phyloP scores from a whole-genome alignment of 2,797 vertebrate genomes.

The Denticeps clupeoides region DNA sequence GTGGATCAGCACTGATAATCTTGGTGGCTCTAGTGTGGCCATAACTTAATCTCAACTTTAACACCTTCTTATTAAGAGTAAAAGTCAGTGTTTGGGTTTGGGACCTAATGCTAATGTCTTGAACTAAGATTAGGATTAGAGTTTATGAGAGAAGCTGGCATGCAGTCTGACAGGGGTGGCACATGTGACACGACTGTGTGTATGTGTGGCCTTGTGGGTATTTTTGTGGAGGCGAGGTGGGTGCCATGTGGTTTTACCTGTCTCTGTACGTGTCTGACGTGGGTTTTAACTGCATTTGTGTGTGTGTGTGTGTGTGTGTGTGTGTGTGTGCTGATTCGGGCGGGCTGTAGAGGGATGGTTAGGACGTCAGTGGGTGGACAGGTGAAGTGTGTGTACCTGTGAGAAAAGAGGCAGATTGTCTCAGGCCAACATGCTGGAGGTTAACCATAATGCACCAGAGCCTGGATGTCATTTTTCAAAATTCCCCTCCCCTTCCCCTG shows the following conservation, averaged over 20 bases:
- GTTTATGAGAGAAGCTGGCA: slow-evolving; percentile 5
- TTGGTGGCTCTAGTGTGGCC: slow-evolving; percentile 43
- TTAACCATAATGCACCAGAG: too few species aligned
- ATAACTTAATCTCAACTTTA: slow-evolving; percentile 51
- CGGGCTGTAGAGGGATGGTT: too few species aligned
- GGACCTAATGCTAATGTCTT: slow-evolving; percentile 47
- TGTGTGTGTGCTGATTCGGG: background rate
- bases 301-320: background rate
- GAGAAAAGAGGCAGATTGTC: too few species aligned
- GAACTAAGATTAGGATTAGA: slow-evolving; percentile 43
- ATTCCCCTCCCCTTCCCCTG: slow-evolving; percentile 1
- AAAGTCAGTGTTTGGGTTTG: slow-evolving; percentile 46
- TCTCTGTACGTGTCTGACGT: too few species aligned
- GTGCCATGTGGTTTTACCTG: too few species aligned
- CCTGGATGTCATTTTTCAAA: too few species aligned
- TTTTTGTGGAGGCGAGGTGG: too few species aligned
- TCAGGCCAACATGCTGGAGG: too few species aligned
- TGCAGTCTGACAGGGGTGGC: background rate
- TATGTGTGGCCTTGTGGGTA: background rate
- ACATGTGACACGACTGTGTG: slow-evolving; percentile 3
- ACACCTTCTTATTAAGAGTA: slow-evolving; percentile 57
- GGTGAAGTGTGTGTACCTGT: background rate
- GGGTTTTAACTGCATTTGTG: slow-evolving; percentile 11
- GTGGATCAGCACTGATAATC: slow-evolving; percentile 53
- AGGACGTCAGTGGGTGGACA: too few species aligned